A percentile compares a stretch with the other conserved stretches of the same genome.
Evolutionary conservation across 2,797 vertebrate species (phyloP).

Genomic region (Dipus sagitta): DNA sequence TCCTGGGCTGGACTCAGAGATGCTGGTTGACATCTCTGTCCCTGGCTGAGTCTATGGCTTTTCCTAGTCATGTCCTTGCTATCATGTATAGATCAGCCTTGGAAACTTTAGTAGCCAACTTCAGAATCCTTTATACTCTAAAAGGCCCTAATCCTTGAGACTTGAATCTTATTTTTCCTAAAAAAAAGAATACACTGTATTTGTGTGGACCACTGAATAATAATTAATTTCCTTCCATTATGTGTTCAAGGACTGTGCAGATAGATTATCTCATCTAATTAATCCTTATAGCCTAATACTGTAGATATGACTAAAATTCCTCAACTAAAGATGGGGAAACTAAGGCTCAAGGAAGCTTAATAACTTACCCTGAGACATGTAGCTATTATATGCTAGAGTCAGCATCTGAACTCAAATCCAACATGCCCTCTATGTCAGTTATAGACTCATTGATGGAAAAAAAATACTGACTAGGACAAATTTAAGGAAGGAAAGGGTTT

Average conservation of each 20-base stretch:
- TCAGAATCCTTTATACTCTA: neutral
- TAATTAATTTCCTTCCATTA: neutral
- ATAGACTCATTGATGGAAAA: no score
- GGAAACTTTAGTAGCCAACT: neutral
- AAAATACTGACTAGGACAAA: no score
- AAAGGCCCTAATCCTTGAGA: neutral
- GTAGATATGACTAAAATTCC: neutral
- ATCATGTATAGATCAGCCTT: neutral
- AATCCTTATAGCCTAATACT: neutral
- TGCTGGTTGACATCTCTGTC: neutral
- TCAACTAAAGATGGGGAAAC: neutral
- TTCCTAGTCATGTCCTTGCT: neutral
- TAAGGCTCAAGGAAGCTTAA: neutral
- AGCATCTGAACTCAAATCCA: neutral
- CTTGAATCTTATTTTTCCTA: neutral
- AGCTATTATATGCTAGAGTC: neutral
- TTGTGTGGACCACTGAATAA: neutral
- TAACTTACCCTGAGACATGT: neutral
- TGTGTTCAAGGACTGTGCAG: neutral
- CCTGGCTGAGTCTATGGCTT: fast-evolving
- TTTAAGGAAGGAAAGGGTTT: no score
- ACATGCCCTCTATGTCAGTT: neutral
- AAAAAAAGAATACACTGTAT: neutral
- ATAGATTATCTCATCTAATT: neutral
- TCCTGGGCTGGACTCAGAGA: neutral